These are phyloP conservation scores for Torymus tubicola DNA, from an alignment of 2,888 invertebrate species.

Conservation along the genomic window DNA sequence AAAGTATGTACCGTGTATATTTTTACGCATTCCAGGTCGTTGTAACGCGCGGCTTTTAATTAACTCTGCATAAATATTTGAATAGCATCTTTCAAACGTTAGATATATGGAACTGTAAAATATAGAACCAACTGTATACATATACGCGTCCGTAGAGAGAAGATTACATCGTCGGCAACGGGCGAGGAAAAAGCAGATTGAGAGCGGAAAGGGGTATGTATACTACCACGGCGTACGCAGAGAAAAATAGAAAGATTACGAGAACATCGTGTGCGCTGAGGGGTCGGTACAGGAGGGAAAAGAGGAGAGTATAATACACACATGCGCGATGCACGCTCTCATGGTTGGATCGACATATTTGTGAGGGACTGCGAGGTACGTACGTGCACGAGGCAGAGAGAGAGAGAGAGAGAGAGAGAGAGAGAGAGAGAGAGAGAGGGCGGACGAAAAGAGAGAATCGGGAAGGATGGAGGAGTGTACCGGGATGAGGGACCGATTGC, in stretches of 20 bases:
- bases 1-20: no score
- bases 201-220: neutral
- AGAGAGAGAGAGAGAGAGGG: neutral
- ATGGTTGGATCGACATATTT: slow-evolving; percentile 40
- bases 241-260: slow-evolving; percentile 46
- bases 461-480: neutral
- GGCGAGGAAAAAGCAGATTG: slow-evolving; percentile 13
- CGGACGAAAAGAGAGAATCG: neutral
- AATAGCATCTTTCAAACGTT: no score
- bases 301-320: slow-evolving; percentile 27
- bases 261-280: slow-evolving; percentile 10
- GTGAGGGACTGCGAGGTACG: neutral
- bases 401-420: no score
- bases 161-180: slow-evolving; percentile 4
- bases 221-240: neutral
- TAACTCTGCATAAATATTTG: no score
- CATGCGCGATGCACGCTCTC: neutral
- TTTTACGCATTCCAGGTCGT: no score
- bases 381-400: neutral
- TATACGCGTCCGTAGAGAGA: neutral
- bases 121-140: no score
- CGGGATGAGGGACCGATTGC: slow-evolving; percentile 35
- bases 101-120: no score
- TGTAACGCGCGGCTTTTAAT: no score
- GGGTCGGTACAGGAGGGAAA: no score